Evolutionary conservation across 2,888 invertebrate species (phyloP).

Genomic region (Parnassius mnemosyne): DNA sequence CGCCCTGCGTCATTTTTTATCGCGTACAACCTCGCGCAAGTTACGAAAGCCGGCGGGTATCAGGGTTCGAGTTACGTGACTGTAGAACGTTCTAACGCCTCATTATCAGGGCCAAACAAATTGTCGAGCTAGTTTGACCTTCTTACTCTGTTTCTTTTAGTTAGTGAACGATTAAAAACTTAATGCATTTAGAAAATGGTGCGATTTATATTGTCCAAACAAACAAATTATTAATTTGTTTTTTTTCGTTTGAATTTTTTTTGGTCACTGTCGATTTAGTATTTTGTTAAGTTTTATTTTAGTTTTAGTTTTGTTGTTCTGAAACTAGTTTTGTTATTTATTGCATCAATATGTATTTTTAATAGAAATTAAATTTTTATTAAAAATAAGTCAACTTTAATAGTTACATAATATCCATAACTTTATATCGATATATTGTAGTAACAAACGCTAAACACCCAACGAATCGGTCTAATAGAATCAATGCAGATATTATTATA

Average conservation of each 20-base stretch:
- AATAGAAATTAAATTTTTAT: no score
- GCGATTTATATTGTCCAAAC: conserved; percentile 5
- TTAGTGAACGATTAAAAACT: conserved; percentile 9
- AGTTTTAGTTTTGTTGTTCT: no score
- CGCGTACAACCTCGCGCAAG: conserved; percentile 22
- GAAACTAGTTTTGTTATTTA: no score
- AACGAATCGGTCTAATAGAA: no score
- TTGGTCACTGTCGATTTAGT: background rate
- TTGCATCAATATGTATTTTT: no score
- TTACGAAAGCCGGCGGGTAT: conserved; percentile 27
- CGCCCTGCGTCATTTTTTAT: conserved; percentile 6
- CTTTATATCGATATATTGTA: no score
- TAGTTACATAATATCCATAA: no score
- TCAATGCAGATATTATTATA: no score
- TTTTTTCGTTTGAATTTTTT: background rate
- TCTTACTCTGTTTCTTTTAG: conserved; percentile 31
- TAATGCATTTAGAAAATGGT: conserved; percentile 12
- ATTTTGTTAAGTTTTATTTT: no score
- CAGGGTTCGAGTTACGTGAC: conserved; percentile 26
- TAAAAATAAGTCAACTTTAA: no score
- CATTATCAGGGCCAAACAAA: conserved; percentile 47
- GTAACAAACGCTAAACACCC: no score
- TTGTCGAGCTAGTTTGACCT: conserved; percentile 47
- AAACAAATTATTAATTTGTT: background rate
- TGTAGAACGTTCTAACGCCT: conserved; percentile 38